Conservation (phyloP, 2,888 invertebrate species). For the Phyto melanocephala region DNA sequence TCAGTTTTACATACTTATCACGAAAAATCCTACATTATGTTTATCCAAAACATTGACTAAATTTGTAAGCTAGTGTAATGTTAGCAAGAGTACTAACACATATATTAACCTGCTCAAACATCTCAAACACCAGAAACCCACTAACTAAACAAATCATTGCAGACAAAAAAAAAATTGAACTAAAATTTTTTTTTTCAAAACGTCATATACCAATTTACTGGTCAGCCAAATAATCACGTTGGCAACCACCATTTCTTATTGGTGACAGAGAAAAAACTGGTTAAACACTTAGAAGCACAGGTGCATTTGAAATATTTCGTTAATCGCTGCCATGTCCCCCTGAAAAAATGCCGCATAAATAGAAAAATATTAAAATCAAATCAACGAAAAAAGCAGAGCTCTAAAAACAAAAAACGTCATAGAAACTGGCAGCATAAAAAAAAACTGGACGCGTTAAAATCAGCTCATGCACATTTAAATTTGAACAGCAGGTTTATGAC, state of each 20-base stretch:
- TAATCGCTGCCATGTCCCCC: constrained; percentile 51
- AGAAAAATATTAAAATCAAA: neutral
- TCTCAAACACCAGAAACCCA: constrained; percentile 57
- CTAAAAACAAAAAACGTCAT: constrained; percentile 38
- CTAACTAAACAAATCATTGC: constrained; percentile 61
- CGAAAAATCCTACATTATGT: too few species aligned
- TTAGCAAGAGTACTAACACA: constrained; percentile 34
- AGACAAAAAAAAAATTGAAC: constrained; percentile 30
- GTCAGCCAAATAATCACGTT: constrained; percentile 34
- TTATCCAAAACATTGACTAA: too few species aligned
- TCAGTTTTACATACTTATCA: too few species aligned
- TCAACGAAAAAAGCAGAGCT: constrained; percentile 46
- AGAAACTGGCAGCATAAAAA: constrained; percentile 37
- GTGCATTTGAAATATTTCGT: constrained; percentile 57
- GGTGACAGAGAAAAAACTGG: constrained; percentile 52
- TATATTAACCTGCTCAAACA: neutral
- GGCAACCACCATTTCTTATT: constrained; percentile 41
- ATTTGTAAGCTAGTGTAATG: neutral
- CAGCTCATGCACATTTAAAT: constrained; percentile 48
- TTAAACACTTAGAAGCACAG: constrained; percentile 63
- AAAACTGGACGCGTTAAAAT: constrained; percentile 41
- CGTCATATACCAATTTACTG: constrained; percentile 43
- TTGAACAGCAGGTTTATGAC: constrained; percentile 63
- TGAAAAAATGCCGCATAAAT: constrained; percentile 45
- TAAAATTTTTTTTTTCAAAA: constrained; percentile 18